Base-by-base conservation (phyloP, 2,888 invertebrate genomes). In the Eustalomyia histrio region DNA sequence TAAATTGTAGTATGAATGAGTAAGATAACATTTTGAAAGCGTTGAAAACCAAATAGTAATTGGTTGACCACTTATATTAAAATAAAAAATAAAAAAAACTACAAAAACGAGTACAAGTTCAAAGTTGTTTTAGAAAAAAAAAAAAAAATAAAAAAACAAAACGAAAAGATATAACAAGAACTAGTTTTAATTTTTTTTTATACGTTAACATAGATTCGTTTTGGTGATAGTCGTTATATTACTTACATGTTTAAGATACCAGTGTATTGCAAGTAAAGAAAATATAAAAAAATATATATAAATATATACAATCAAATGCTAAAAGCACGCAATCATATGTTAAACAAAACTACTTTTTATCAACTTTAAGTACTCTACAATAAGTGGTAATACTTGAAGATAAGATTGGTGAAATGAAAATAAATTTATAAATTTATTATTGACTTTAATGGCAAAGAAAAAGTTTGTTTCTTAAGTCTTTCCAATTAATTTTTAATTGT, bases 41-140 rank as follows among this genome's bases (percentile, higher is more conserved):
- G 55, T 76, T 76, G 39, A 16, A 52, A 76, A 39, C 9, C 17
- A 53, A 71, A 17, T 64, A 17, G 18, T 69, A 76, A 69, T 76
- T 68, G 69, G 21, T 63, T 12, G 50, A 50, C 58, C 52, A 65
- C 71, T 64, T 53, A 53, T 55, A 61, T 12, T 60, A 65, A 52
- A 52, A 60, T 12, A 43, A 43, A 43, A 53, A 64, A 58, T 4
- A 71, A 18, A 65, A 65, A 39, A 18, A 47, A 52, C 61, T 76
- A 24, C 9, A 64, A 29, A 71, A 80, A 69, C 69, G 64, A 80
- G 76, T 76, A 80, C 80, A 80, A 80, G 80, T 80, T 80, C 80
- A 80, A 80, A 80, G 80, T 76, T 80, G 76, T 80, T 73, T 53
- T 24, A 71, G 61, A 50, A 76, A 64, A 52, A 61, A 3, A 33